Base-by-base conservation (phyloP, 2,113 vertebrate species). In the Urocynchramus pylzowi region DNA sequence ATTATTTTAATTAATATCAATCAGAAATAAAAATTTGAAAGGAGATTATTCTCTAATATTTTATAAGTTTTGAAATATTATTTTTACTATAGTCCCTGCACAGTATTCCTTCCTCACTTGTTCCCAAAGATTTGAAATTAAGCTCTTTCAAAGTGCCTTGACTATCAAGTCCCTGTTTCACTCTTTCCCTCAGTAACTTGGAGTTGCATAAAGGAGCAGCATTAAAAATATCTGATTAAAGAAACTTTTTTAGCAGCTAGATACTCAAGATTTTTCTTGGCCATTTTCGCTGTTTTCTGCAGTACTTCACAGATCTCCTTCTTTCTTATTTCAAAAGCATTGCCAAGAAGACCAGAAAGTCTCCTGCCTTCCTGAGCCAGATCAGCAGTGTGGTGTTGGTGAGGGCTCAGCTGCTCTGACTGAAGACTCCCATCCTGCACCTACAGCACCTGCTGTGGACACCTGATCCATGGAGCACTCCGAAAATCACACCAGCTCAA, bases 311-410 rank as follows among this genome's bases (percentile, higher is more conserved):
- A 89, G 76, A 87, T 70, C 59, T 84, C 68, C 75, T 82, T 80
- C 70, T 90, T 86, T 96, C 50, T 84, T 78, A n/a, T 90, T 94
- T 84, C 77, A 81, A 41, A 94, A 96, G 91, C 31, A 16, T 84
- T 44, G 13, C 68, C 21, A 60, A 64, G 94, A 94, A 54, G 74
- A 87, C 75, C 65, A 70, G 84, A 56, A 77, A 60, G 69, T 44
- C 52, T 60, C 67, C 61, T 35, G 1, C 73, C 61, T 77, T 44
- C 59, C 95, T 76, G 88, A 95, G 77, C 88, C 94, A 89, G 69
- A 42, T 35, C 45, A 94, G 80, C 78, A 67, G 71, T 5, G 52
- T 30, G 77, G 69, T 61, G 78, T 22, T 60, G 87, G 70, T 88
- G 78, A 90, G 57, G 39, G 78, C 75, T 94, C 61, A 68, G 60